A percentile compares a stretch with the other conserved stretches of the same genome.
Evolutionary conservation across 2,888 invertebrate species (phyloP).

Genomic region (Hyposoter dolosus): DNA sequence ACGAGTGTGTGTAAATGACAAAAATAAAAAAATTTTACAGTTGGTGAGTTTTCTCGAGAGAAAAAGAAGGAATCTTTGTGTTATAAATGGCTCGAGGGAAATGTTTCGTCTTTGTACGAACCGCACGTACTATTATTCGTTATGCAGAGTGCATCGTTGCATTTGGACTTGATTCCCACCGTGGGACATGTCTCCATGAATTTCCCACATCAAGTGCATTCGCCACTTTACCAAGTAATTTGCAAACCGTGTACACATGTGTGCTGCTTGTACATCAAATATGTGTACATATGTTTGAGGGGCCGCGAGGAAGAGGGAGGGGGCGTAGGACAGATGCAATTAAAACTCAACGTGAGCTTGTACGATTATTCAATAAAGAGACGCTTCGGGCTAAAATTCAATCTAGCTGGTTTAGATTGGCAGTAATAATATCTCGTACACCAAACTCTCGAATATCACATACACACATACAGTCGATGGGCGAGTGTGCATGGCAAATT

Average conservation of each 20-base stretch:
- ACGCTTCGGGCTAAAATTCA: slow-evolving; percentile 66
- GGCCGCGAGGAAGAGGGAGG: too few relatives aligned
- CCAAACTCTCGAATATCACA: background rate
- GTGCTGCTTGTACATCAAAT: background rate
- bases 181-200: slow-evolving; percentile 41
- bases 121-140: slow-evolving; percentile 10
- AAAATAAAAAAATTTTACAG: background rate
- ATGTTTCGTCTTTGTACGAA: slow-evolving; percentile 23
- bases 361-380: slow-evolving; percentile 67
- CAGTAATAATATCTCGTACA: slow-evolving; percentile 57
- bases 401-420: slow-evolving; percentile 55
- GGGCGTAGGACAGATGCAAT: slow-evolving; percentile 54
- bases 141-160: slow-evolving; percentile 43
- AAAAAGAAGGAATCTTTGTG: background rate
- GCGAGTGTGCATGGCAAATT: background rate
- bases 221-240: slow-evolving; percentile 21
- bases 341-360: slow-evolving; percentile 62
- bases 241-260: slow-evolving; percentile 8
- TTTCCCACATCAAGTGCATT: slow-evolving; percentile 51
- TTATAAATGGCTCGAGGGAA: slow-evolving; percentile 13
- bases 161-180: slow-evolving; percentile 54
- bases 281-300: slow-evolving; percentile 20
- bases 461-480: background rate
- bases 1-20: background rate
- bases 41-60: background rate